Conservation (phyloP, 2,888 invertebrate genomes). For the Neocrepidodera transversa region DNA sequence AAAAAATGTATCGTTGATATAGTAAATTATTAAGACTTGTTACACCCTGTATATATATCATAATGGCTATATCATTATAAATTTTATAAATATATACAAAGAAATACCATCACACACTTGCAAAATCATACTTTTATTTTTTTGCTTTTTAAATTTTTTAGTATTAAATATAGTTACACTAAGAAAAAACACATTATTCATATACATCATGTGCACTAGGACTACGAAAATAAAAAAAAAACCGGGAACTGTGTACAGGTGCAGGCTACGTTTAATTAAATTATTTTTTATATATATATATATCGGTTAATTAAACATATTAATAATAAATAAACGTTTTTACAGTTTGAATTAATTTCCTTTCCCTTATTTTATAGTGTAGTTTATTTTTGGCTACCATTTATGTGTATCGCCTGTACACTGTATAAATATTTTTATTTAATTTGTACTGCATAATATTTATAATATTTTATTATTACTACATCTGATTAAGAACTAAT, state of each 20-base stretch:
- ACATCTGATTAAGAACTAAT: neutral
- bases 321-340: too few relatives aligned
- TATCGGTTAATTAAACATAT: too few relatives aligned
- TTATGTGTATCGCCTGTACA: conserved; percentile 15
- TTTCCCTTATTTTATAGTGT: too few relatives aligned
- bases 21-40: too few relatives aligned
- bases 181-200: conserved; percentile 11
- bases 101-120: conserved; percentile 51
- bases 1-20: too few relatives aligned
- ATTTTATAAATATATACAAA: conserved; percentile 30
- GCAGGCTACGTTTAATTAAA: conserved; percentile 10
- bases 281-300: neutral
- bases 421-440: conserved; percentile 18
- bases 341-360: too few relatives aligned
- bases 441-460: neutral
- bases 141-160: conserved; percentile 30
- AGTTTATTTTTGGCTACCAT: neutral
- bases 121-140: conserved; percentile 33
- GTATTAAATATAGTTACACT: conserved; percentile 23
- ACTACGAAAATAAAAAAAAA: conserved; percentile 6
- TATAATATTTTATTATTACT: neutral
- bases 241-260: conserved; percentile 15
- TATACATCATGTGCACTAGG: conserved; percentile 8
- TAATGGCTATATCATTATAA: conserved; percentile 28
- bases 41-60: conserved; percentile 36